These are phyloP conservation scores for Mastomys natalensis DNA, from an alignment of 2,113 vertebrate genomes.

Conservation along the genomic window DNA sequence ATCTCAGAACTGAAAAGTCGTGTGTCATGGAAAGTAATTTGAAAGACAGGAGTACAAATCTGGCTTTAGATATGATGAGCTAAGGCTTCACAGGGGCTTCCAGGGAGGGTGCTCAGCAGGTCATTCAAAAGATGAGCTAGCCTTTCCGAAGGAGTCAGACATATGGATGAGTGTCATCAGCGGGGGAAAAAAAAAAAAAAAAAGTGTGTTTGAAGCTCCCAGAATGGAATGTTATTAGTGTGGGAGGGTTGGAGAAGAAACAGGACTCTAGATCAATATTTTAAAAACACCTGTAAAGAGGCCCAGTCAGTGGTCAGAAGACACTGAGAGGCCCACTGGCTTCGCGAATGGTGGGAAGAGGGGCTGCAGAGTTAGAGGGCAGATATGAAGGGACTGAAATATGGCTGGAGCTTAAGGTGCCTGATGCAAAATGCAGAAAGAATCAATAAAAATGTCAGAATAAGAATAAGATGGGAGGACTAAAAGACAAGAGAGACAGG, in stretches of 20 bases:
- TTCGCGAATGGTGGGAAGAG: not conserved
- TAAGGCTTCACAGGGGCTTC: not conserved
- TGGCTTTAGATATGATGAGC: not conserved
- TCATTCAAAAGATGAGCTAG: not conserved
- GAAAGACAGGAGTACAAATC: constrained; percentile 31
- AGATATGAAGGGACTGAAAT: not conserved
- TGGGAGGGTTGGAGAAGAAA: not conserved
- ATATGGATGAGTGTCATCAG: not conserved
- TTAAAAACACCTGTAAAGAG: constrained; percentile 24
- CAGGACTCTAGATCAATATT: not conserved
- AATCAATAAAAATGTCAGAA: not conserved
- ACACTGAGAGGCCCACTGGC: not conserved
- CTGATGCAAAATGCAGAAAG: not conserved
- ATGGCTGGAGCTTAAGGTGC: not conserved
- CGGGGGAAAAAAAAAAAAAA: not conserved
- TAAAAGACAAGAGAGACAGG: not conserved
- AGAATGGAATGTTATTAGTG: constrained; percentile 34
- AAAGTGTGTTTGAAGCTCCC: constrained; percentile 33
- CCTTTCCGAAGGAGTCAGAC: constrained; percentile 3
- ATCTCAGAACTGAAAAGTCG: not conserved
- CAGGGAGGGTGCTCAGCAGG: not conserved
- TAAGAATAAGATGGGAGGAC: not conserved
- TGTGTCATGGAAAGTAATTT: not conserved
- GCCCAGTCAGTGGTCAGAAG: not conserved
- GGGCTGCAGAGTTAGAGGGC: not conserved